Evolutionary conservation across 2,797 vertebrate genomes (phyloP).

Genomic region (Poeciliopsis presidionis): DNA sequence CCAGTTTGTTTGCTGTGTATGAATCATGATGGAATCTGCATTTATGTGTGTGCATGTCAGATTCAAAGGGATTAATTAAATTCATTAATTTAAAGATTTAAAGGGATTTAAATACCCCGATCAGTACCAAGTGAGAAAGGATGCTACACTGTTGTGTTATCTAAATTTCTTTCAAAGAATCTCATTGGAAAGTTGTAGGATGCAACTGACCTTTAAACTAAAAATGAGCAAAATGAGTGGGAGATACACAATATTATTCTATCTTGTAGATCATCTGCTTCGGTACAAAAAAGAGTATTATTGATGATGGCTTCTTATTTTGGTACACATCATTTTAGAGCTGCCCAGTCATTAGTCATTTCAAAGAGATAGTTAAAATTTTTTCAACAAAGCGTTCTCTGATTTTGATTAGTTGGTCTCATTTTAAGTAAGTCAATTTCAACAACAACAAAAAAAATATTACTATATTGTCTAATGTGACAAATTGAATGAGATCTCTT

Average conservation of each 20-base stretch:
- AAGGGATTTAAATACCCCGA: background rate
- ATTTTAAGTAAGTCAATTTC: background rate
- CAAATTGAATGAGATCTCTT: background rate
- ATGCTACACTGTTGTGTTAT: background rate
- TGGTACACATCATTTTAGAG: background rate
- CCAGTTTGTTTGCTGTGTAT: slow-evolving; percentile 3
- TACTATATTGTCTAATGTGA: background rate
- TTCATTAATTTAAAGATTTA: background rate
- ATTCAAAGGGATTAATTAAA: slow-evolving; percentile 1
- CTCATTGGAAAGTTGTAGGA: background rate
- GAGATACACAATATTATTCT: background rate
- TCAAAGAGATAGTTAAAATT: background rate
- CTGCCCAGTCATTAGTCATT: background rate
- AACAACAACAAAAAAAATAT: background rate
- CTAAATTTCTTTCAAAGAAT: background rate
- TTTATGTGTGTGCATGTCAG: slow-evolving; percentile 13
- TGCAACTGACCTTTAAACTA: background rate
- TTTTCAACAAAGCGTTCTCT: background rate
- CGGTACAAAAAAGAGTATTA: background rate
- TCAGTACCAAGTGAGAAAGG: background rate
- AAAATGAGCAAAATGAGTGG: background rate
- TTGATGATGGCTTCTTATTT: background rate
- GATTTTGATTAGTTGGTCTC: background rate
- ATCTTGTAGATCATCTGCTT: background rate
- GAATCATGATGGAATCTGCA: slow-evolving; percentile 18